Evolutionary conservation across 2,888 invertebrate genomes (phyloP).

Genomic region (Xanthia togata): DNA sequence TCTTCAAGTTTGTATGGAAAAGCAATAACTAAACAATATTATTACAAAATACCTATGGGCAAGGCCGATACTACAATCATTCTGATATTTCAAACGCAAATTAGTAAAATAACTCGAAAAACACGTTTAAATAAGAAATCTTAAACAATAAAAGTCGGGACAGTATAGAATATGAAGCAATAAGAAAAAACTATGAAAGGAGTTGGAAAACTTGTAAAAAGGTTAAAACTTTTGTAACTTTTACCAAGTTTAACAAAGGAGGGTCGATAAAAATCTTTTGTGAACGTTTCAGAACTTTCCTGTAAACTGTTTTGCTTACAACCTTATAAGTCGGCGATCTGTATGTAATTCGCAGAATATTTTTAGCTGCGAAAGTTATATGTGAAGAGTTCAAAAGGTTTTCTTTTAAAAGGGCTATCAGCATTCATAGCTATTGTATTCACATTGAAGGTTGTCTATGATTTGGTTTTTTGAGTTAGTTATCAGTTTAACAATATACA

Average conservation of each 20-base stretch:
- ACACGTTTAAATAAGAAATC: constrained; percentile 26
- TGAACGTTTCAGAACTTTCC: constrained; percentile 57
- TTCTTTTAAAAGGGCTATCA: not conserved
- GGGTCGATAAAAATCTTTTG: constrained; percentile 66
- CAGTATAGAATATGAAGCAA: constrained; percentile 47
- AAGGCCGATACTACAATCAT: not conserved
- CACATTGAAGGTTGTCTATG: not conserved
- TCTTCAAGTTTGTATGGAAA: no score
- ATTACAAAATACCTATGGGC: not conserved
- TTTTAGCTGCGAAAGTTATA: constrained; percentile 6
- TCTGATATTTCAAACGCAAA: not conserved
- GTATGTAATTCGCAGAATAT: constrained; percentile 44
- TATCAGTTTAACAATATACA: no score
- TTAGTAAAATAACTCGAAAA: constrained; percentile 23
- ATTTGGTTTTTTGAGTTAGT: no score
- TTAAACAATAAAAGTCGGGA: constrained; percentile 22
- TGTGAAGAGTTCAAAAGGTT: not conserved
- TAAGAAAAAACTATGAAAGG: constrained; percentile 60
- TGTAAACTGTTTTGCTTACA: constrained; percentile 65
- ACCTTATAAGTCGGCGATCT: constrained; percentile 53
- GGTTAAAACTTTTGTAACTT: constrained; percentile 58
- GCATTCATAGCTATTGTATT: no score
- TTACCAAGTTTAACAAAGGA: constrained; percentile 60
- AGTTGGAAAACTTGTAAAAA: constrained; percentile 60
- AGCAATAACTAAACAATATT: no score